Percentiles rank a stretch among this genome's conserved stretches.
These are phyloP conservation scores for Malachius bipustulatus DNA, from an alignment of 2,888 invertebrate genomes.

Conservation along the genomic window DNA sequence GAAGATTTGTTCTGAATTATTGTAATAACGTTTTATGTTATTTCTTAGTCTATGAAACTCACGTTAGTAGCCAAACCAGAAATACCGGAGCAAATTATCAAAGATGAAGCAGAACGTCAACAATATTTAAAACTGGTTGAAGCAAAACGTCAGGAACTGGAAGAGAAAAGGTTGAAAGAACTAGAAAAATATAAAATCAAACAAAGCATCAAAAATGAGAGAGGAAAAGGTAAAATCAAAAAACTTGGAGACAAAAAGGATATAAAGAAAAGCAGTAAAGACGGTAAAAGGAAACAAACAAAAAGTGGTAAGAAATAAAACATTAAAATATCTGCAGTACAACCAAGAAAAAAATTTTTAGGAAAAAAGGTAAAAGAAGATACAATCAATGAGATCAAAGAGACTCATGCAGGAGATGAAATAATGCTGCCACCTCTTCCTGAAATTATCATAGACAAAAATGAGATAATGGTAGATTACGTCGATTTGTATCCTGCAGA, in stretches of 20 bases:
- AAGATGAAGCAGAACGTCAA: slow-evolving; percentile 16
- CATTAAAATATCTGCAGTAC: slow-evolving; percentile 7
- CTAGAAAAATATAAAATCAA: slow-evolving; percentile 7
- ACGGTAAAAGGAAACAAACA: slow-evolving; percentile 8
- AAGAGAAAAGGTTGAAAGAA: slow-evolving; percentile 13
- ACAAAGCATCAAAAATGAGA: slow-evolving; percentile 10
- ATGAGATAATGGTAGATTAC: slow-evolving; percentile 18
- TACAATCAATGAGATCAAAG: neutral
- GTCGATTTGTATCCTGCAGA: slow-evolving; percentile 26
- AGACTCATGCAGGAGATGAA: neutral
- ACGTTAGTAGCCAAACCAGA: slow-evolving; percentile 21
- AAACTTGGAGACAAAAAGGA: slow-evolving; percentile 5
- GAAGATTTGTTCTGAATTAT: no score
- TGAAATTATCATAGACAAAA: slow-evolving; percentile 16
- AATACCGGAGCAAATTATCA: slow-evolving; percentile 16
- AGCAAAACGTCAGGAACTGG: slow-evolving; percentile 13
- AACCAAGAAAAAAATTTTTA: neutral
- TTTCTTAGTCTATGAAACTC: slow-evolving; percentile 17
- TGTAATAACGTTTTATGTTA: neutral
- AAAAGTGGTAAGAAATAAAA: slow-evolving; percentile 6
- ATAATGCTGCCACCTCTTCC: slow-evolving; percentile 9
- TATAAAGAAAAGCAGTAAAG: slow-evolving; percentile 10
- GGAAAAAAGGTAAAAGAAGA: slow-evolving; percentile 1
- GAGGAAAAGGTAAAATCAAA: slow-evolving; percentile 6
- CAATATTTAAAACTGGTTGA: slow-evolving; percentile 13